Evolutionary conservation across 2,113 vertebrate genomes (phyloP).

Genomic region (Azemiops feae): DNA sequence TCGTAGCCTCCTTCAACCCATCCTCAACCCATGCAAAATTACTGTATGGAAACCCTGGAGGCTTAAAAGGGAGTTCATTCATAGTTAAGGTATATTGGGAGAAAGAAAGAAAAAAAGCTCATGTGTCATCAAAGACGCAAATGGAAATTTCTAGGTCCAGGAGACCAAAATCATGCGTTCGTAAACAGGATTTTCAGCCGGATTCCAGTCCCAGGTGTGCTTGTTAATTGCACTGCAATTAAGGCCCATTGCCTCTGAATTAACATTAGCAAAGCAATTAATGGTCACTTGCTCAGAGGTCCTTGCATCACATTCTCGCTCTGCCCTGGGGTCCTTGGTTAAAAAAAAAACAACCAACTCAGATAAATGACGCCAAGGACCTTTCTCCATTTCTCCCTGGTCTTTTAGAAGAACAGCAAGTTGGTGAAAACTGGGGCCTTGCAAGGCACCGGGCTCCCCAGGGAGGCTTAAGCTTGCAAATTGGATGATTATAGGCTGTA

Average conservation of each 20-base stretch:
- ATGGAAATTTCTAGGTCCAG: background rate
- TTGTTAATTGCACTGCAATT: constrained; percentile 60
- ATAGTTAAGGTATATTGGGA: background rate
- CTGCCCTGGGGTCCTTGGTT: constrained; percentile 15
- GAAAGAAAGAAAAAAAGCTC: no score
- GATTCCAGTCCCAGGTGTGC: constrained; percentile 56
- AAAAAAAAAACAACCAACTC: background rate
- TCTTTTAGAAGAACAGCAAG: constrained; percentile 35
- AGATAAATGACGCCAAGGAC: constrained; percentile 53
- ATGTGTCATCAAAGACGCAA: background rate
- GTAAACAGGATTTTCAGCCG: constrained; percentile 16
- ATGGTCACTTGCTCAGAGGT: constrained; percentile 37
- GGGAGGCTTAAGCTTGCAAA: constrained; percentile 65
- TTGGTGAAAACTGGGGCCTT: constrained; percentile 52
- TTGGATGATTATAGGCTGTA: constrained; percentile 72
- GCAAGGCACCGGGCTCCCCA: constrained; percentile 49
- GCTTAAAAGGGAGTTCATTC: background rate
- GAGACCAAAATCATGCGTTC: background rate
- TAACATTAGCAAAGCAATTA: constrained; percentile 48
- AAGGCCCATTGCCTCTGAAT: constrained; percentile 51
- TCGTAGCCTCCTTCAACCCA: background rate
- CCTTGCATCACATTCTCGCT: constrained; percentile 51
- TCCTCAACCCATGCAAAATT: background rate
- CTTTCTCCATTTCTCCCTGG: constrained; percentile 42
- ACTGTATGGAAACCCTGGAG: background rate